These are phyloP conservation scores for Opisthocomus hoazin DNA, from an alignment of 2,113 vertebrate species.

Conservation along the genomic window DNA sequence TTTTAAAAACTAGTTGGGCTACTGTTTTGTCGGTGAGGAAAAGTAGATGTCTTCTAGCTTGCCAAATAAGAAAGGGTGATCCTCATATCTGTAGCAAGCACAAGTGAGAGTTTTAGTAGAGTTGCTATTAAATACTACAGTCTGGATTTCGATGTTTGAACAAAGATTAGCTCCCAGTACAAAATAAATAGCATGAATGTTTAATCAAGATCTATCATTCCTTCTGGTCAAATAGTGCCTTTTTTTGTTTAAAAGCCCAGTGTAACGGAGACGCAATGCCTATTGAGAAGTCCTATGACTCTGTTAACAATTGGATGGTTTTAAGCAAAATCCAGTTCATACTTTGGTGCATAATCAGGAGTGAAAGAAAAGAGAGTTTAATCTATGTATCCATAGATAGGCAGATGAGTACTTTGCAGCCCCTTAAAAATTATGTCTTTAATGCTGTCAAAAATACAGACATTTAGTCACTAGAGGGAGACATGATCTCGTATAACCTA, in stretches of 20 bases:
- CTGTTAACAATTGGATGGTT: background rate
- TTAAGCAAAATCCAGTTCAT: background rate
- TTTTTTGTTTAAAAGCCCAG: background rate
- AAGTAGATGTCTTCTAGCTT: background rate
- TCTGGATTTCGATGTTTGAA: constrained; percentile 34
- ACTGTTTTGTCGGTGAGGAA: background rate
- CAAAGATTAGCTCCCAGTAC: constrained; percentile 7
- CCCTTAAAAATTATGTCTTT: background rate
- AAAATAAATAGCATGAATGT: constrained; percentile 26
- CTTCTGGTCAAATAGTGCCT: background rate
- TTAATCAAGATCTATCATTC: constrained; percentile 3
- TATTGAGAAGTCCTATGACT: background rate
- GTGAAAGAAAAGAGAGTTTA: background rate
- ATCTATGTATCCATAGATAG: background rate
- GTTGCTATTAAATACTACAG: constrained; percentile 1
- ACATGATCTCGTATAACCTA: background rate
- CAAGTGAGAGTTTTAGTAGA: background rate
- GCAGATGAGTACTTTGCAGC: background rate
- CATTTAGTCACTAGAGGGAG: constrained; percentile 50
- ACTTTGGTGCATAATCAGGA: background rate
- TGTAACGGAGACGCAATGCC: background rate
- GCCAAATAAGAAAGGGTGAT: constrained; percentile 10
- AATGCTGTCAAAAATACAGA: background rate
- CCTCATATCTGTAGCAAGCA: constrained; percentile 12
- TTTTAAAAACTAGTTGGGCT: background rate